Evolutionary conservation across 2,113 vertebrate genomes (phyloP).

Genomic region (Dendrocopos noguchii): DNA sequence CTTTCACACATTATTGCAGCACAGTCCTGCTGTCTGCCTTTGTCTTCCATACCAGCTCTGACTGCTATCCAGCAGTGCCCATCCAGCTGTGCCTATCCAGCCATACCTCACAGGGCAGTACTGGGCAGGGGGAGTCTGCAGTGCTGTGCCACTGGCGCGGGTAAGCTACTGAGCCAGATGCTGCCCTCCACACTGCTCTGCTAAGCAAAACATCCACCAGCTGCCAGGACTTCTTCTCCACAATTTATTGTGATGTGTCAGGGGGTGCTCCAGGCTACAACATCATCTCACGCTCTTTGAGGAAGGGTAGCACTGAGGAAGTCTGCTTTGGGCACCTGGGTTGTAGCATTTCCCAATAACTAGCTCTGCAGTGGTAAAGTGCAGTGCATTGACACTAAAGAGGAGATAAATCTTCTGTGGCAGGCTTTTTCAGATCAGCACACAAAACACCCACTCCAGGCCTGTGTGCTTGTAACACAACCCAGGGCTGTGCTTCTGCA

Average conservation of each 20-base stretch:
- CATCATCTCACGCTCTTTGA: fast-evolving
- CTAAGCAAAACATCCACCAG: neutral
- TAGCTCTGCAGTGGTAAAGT: neutral
- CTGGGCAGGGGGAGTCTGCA: neutral
- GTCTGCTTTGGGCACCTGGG: neutral
- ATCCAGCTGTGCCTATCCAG: neutral
- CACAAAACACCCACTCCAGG: fast-evolving
- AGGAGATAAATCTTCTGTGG: neutral
- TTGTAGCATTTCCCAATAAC: neutral
- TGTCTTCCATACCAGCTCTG: neutral
- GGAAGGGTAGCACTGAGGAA: neutral
- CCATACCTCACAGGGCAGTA: neutral
- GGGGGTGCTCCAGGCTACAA: neutral
- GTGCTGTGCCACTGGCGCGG: fast-evolving
- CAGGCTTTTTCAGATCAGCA: neutral
- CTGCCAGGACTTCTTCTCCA: neutral
- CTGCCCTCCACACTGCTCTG: neutral
- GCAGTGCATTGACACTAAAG: neutral
- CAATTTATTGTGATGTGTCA: neutral
- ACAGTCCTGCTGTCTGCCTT: neutral
- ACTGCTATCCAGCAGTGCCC: neutral
- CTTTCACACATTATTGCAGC: neutral
- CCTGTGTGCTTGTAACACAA: neutral
- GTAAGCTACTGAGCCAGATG: neutral
- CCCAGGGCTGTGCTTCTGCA: neutral